Conservation (phyloP, 2,113 vertebrate species). For the Oryctolagus cuniculus region DNA sequence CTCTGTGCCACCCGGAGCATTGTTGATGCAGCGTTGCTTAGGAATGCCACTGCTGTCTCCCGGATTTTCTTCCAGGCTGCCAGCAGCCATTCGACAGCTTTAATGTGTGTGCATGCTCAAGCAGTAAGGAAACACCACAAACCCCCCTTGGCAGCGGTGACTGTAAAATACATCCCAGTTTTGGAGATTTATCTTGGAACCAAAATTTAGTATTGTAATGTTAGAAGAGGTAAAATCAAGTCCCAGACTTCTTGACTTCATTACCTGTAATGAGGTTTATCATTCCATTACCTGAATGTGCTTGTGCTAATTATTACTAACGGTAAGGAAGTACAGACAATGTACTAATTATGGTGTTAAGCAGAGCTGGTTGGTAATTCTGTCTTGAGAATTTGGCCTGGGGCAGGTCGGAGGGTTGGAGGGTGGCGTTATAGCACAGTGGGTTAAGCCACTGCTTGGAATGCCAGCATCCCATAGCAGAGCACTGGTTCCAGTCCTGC, state of each 20-base stretch:
- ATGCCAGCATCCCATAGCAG: too few relatives aligned
- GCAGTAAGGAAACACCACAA: not conserved
- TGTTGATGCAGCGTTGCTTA: not conserved
- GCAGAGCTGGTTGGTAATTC: not conserved
- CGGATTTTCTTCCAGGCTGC: not conserved
- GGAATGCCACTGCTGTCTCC: not conserved
- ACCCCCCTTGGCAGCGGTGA: not conserved
- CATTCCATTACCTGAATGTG: not conserved
- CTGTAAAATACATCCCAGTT: not conserved
- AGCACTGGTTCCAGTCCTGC: too few relatives aligned
- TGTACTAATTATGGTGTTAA: not conserved
- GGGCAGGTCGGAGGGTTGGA: too few relatives aligned
- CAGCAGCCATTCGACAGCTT: not conserved
- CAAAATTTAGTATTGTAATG: not conserved
- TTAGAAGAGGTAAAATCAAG: not conserved
- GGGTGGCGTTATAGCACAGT: too few relatives aligned
- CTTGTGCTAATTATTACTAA: not conserved
- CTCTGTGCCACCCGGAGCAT: not conserved
- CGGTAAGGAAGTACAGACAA: not conserved
- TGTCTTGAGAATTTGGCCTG: conserved; percentile 30
- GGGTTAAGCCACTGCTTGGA: too few relatives aligned
- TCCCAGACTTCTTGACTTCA: not conserved
- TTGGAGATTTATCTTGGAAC: not conserved
- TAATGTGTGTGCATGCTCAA: not conserved
- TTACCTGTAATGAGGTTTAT: not conserved